Evolutionary conservation across 2,113 vertebrate genomes (phyloP).

Genomic region (Sceloporus tristichus): DNA sequence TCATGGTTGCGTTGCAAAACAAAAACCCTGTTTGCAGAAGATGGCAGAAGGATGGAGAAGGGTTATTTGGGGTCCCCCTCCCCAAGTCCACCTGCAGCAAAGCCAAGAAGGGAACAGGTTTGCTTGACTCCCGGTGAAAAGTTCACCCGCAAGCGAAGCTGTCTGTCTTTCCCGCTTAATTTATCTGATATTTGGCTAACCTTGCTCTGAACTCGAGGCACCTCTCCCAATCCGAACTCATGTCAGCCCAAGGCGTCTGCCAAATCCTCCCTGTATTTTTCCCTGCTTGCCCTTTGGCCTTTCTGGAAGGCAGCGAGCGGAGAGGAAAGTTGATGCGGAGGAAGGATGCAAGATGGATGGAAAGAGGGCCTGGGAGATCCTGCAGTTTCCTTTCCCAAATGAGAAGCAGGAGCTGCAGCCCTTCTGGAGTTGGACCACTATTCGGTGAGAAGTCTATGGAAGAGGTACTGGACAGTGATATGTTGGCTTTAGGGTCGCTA

Average conservation of each 20-base stretch:
- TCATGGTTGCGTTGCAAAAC: no score
- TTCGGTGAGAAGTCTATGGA: no score
- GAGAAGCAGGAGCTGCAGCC: no score
- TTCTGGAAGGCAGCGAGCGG: constrained; percentile 34
- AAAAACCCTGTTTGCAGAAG: background rate
- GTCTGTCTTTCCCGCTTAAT: constrained; percentile 88
- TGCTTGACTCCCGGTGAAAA: constrained; percentile 83
- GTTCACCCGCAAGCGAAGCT: constrained; percentile 85
- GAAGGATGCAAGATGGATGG: constrained; percentile 34
- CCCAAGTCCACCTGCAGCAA: constrained; percentile 81
- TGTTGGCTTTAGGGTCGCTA: no score
- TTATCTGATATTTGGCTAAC: constrained; percentile 98
- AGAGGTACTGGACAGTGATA: no score
- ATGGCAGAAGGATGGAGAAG: constrained; percentile 51
- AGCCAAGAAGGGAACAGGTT: constrained; percentile 82
- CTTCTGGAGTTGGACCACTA: no score
- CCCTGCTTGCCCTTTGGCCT: constrained; percentile 67
- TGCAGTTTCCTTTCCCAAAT: no score
- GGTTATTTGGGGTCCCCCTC: constrained; percentile 21
- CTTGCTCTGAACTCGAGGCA: constrained; percentile 92
- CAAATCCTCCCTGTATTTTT: constrained; percentile 13
- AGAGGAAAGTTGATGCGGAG: background rate
- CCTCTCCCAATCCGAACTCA: constrained; percentile 68
- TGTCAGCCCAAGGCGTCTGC: constrained; percentile 69
- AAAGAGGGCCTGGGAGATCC: background rate